Conservation (phyloP, 1,140 invertebrate species). For the Ooceraea biroi region DNA sequence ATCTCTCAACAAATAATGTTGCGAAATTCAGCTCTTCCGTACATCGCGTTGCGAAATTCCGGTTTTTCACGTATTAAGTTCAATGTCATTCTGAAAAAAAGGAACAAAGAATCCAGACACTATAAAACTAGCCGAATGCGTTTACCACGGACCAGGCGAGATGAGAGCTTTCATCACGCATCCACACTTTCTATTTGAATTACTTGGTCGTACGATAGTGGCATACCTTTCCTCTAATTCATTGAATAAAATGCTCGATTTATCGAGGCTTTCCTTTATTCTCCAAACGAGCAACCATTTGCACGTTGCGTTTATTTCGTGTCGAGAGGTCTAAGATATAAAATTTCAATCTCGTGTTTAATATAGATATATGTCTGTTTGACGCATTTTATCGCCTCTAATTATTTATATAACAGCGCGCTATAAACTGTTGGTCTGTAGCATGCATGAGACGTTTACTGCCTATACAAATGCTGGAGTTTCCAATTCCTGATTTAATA, state of each 20-base stretch:
- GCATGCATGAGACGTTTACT: background rate
- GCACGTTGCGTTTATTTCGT: background rate
- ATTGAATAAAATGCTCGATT: constrained; percentile 41
- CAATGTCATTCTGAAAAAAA: background rate
- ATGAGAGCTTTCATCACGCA: constrained; percentile 6
- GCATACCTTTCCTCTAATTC: background rate
- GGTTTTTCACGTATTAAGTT: constrained; percentile 19
- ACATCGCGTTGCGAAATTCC: background rate
- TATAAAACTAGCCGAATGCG: constrained; percentile 23
- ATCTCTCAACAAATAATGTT: too few species aligned
- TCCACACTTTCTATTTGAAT: constrained; percentile 46
- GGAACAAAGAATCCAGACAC: background rate
- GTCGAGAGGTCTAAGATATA: background rate
- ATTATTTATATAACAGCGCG: background rate
- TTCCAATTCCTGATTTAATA: constrained; percentile 28
- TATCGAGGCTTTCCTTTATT: constrained; percentile 35
- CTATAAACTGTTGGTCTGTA: constrained; percentile 5
- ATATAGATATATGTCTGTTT: background rate
- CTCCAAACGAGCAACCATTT: background rate
- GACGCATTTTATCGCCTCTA: constrained; percentile 2
- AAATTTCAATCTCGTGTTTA: background rate
- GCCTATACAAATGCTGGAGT: background rate
- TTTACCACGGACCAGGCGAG: background rate
- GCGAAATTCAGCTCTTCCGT: too few species aligned
- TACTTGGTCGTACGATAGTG: background rate